Conservation (phyloP, 2,888 invertebrate genomes). For the Ceramica pisi region DNA sequence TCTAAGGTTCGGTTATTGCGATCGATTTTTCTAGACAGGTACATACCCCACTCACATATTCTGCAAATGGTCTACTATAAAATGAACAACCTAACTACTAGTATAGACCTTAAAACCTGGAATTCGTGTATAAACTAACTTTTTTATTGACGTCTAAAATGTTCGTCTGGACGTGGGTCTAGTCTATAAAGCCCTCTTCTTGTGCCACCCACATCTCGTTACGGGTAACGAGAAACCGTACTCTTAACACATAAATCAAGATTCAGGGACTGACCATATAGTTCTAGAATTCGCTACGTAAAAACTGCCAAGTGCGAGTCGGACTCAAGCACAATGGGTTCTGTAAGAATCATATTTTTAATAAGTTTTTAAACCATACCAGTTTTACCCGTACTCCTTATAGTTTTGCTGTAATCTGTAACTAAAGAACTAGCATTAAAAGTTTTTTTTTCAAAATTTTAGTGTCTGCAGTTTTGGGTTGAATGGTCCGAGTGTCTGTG, state of each 20-base stretch:
- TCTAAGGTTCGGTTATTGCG: not conserved
- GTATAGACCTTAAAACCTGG: not conserved
- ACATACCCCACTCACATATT: not conserved
- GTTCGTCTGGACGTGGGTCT: not conserved
- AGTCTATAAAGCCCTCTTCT: not conserved
- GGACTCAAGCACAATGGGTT: too few relatives aligned
- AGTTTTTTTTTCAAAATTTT: too few relatives aligned
- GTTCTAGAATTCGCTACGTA: not conserved
- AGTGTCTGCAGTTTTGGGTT: too few relatives aligned
- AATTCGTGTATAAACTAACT: not conserved
- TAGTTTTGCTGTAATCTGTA: too few relatives aligned
- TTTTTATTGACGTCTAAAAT: not conserved
- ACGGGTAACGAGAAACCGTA: slow-evolving; percentile 6
- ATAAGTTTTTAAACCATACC: too few relatives aligned
- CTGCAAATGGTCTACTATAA: not conserved
- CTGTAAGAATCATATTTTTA: too few relatives aligned
- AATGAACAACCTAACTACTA: not conserved
- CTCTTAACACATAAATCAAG: slow-evolving; percentile 26
- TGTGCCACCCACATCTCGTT: slow-evolving; percentile 6
- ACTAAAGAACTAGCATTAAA: too few relatives aligned
- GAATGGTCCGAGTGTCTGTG: too few relatives aligned
- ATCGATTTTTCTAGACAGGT: not conserved
- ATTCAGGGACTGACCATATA: slow-evolving; percentile 4
- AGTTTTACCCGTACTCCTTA: too few relatives aligned
- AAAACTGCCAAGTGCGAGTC: too few relatives aligned